Base-by-base conservation (phyloP, 2,113 vertebrate genomes). In the Cebus imitator region DNA sequence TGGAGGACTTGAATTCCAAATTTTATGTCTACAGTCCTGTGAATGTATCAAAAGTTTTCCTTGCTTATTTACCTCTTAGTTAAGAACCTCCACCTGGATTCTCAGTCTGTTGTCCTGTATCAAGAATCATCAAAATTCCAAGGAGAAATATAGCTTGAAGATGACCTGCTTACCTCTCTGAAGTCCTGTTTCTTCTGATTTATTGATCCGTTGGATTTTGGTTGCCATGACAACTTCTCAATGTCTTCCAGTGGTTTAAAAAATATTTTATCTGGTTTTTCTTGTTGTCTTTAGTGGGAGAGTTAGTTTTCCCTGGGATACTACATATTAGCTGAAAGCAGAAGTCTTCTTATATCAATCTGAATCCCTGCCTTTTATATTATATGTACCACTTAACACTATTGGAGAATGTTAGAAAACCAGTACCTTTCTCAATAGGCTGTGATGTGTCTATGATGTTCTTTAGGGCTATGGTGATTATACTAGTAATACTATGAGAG, bases 131-230 rank as follows among this genome's bases (percentile, higher is more conserved):
- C 35, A 78, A 76, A 78, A 21, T 72, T 27, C 55, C 20, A 7
- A 72, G 6, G 25, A 12, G 27, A 58, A 92, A 87, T 55, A 70
- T 18, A 85, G 23, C 35, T 82, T 93, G 35, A 81, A 85, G 90
- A 40, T 68, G 66, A 85, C 91, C 50, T 85, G 5, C 37, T 92
- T 82, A 58, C 35, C 21, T 79, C 76, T 94, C 48, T 87, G 83
- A 95, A 94, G 43, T 57, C 88, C 57, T 85, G 35, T 96, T 73
- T 45, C 20, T 96, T 78, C 37, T 68, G 73, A 88, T 2, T 89
- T 91, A 88, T 48, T 95, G 87, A 66, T 86, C 43, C 43, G 2
- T 50, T 88, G 48, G 50, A 93, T 87, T 97, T 86, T 97, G 81
- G 64, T 76, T 87, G 94, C 58, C 43, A 72, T 96, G 96, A 64